Evolutionary conservation across 2,113 vertebrate genomes (phyloP).

Genomic region (Hemichromis elongatus): DNA sequence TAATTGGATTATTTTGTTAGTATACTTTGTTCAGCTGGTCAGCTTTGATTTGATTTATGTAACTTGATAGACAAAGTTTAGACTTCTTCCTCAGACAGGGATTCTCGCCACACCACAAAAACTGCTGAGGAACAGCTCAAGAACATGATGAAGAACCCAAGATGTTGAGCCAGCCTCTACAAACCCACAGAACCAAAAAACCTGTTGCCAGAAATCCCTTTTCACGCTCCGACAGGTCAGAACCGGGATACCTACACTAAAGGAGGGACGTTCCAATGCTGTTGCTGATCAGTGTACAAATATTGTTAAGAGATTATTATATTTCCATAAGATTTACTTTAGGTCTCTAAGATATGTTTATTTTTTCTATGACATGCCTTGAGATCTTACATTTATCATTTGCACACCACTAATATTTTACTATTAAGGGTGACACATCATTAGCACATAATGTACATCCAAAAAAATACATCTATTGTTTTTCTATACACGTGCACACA

Average conservation of each 20-base stretch:
- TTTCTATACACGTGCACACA: neutral
- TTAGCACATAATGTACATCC: neutral
- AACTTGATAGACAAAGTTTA: neutral
- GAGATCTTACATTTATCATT: slow-evolving; percentile 36
- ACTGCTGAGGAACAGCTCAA: neutral
- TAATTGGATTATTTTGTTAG: neutral
- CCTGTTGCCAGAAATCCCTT: neutral
- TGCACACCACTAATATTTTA: slow-evolving; percentile 54
- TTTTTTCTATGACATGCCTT: neutral
- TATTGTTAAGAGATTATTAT: slow-evolving; percentile 56
- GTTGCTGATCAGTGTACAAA: neutral
- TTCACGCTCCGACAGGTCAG: neutral
- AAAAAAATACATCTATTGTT: neutral
- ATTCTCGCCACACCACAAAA: neutral
- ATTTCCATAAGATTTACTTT: slow-evolving; percentile 51
- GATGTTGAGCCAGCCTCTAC: neutral
- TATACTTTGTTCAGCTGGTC: neutral
- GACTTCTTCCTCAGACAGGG: neutral
- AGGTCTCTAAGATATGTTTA: neutral
- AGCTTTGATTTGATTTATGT: neutral
- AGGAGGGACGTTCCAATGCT: neutral
- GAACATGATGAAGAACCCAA: neutral
- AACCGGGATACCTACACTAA: neutral
- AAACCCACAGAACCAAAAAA: neutral
- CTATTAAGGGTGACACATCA: neutral